Base-by-base conservation (phyloP, 2,888 invertebrate species). In the Nymphalis c-album region DNA sequence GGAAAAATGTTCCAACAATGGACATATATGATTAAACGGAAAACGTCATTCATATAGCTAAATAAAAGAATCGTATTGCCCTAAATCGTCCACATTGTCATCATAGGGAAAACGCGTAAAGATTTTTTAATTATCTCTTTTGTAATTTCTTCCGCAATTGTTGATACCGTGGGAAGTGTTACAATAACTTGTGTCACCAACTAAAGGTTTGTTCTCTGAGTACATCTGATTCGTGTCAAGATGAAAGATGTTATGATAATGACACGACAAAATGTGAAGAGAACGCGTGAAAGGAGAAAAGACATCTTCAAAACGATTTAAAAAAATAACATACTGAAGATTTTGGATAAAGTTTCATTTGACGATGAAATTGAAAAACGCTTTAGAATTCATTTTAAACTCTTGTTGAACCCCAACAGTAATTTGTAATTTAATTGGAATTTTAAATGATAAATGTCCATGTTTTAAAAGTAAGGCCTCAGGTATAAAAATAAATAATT, bases 131-230 rank as follows among this genome's bases (percentile, higher is more conserved):
- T 57, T 35, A 26, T 18, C 31, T 20, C 40, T 35, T 40, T 18
- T 35, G 18, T 18, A 35, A 35, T 18, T 35, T 57, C 57, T 62
- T 62, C 51, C n/a, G 26, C 67, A 45, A 60, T 65, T 69, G 64
- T 67, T 53, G 62, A 47, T 63, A 55, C 51, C 73, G 74, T 76
- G 74, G 71, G 74, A 75, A 74, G 59, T 68, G 67, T 73, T 53
- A 68, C 63, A 31, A 13, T 20, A 40, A 26, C 46, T 59, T 67
- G 58, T 62, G 58, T 62, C 53, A 22, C 53, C 8, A 31, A 55
- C 31, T 26, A 7, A n/a, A 31, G 17, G 57, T 40, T 2, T 40
- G 40, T 40, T 40, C 31, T 57, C 17, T n/a, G 7, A 7, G 31
- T 40, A 13, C 10, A 18, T 57, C 17, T 40, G 35, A 31, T 55